Percentiles rank a stretch among this genome's conserved stretches.
Conservation (phyloP, 2,888 invertebrate genomes). For the Thecocarcelia acutangulata region DNA sequence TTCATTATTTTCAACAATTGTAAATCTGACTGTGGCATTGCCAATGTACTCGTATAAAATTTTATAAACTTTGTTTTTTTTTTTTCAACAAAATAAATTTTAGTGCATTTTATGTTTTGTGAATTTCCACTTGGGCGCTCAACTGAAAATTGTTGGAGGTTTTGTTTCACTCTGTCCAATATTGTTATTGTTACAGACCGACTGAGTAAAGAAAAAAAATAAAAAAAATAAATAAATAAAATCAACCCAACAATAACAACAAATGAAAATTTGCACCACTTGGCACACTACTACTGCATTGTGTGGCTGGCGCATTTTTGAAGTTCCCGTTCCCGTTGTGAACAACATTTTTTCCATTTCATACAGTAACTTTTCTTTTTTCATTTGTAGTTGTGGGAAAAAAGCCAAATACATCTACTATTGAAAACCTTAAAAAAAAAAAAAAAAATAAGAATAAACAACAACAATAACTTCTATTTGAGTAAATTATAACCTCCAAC, state of each 20-base stretch:
- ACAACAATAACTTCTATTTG: constrained; percentile 62
- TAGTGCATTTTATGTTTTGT: constrained; percentile 76
- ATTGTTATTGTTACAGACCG: constrained; percentile 33
- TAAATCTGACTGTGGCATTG: constrained; percentile 42
- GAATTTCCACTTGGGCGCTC: constrained; percentile 82
- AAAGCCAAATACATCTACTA: constrained; percentile 23
- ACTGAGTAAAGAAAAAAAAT: constrained; percentile 23
- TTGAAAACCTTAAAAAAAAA: constrained; percentile 19
- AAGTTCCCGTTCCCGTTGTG: constrained; percentile 60
- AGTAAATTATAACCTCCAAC: constrained; percentile 68
- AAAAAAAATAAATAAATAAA: too few relatives aligned
- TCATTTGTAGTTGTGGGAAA: constrained; percentile 59
- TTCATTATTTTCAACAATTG: constrained; percentile 35
- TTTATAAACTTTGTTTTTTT: constrained; percentile 25
- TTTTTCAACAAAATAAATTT: constrained; percentile 49
- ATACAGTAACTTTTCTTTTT: constrained; percentile 14
- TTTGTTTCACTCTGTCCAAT: constrained; percentile 53
- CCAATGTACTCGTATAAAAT: constrained; percentile 24
- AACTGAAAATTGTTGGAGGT: constrained; percentile 78
- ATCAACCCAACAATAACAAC: not conserved
- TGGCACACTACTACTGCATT: constrained; percentile 43
- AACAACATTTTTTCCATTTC: constrained; percentile 40
- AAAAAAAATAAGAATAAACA: constrained; percentile 6
- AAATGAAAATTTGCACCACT: constrained; percentile 48
- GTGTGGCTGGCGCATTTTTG: constrained; percentile 11